Conservation (phyloP, 1,140 invertebrate species). For the Drosophila grimshawi region DNA sequence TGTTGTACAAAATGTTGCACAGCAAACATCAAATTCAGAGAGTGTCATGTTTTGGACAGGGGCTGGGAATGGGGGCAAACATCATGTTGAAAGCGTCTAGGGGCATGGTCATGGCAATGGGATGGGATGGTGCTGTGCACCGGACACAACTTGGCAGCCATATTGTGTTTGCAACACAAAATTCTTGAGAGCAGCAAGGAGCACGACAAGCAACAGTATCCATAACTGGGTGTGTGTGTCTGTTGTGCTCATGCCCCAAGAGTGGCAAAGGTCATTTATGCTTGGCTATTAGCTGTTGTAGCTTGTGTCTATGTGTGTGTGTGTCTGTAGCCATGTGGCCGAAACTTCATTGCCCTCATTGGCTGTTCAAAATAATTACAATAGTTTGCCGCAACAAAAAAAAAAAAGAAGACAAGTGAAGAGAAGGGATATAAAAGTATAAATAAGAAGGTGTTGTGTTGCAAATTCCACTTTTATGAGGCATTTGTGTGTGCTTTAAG, state of each 20-base stretch:
- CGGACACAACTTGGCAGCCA: constrained; percentile 44
- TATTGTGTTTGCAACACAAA: constrained; percentile 37
- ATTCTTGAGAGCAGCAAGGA: constrained; percentile 40
- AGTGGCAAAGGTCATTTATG: constrained; percentile 52
- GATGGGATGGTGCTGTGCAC: constrained; percentile 24
- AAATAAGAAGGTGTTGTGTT: constrained; percentile 11
- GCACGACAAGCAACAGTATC: constrained; percentile 32
- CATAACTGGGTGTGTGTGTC: constrained; percentile 9
- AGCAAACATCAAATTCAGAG: constrained; percentile 50
- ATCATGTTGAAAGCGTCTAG: constrained; percentile 3
- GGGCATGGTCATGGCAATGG: constrained; percentile 8
- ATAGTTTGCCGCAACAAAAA: constrained; percentile 53
- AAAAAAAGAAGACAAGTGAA: neutral
- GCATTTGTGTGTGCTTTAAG: constrained; percentile 22
- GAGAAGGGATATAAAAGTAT: neutral
- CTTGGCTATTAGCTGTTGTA: constrained; percentile 52
- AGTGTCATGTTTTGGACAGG: constrained; percentile 37
- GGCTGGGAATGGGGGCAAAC: neutral
- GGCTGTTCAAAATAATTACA: constrained; percentile 78
- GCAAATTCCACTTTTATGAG: constrained; percentile 29
- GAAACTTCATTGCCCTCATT: constrained; percentile 65
- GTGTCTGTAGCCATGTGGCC: constrained; percentile 36
- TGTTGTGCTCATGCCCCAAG: constrained; percentile 22
- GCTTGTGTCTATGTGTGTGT: neutral
- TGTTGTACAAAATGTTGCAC: constrained; percentile 67